Evolutionary conservation across 2,797 vertebrate genomes (phyloP), one percentile per base, ranked within the genome.

Genomic region (Danio tinwini): DNA sequence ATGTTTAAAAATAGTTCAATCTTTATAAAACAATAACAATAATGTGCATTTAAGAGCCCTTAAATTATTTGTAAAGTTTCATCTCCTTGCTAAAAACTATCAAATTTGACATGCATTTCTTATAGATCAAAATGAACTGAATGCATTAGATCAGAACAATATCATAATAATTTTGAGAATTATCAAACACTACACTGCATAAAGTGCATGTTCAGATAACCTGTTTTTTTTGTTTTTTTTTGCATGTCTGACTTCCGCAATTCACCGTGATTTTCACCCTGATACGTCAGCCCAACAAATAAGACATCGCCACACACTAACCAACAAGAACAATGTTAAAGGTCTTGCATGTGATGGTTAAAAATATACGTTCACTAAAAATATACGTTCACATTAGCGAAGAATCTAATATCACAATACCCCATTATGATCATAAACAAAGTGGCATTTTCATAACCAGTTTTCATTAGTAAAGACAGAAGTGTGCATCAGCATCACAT

Each of bases 371-470:
- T 29, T 29, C 1, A 64, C 12, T 45, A 40, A 40, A 40, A 0
- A 75, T 53, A 52, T 52, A 10, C 1, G 11, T 29, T 29, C 1
- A 64, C 12, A 64, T 52, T n/a, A 52, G 39, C 16, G 62, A 19
- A 12, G 16, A 29, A 29, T 69, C 14, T 21, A 21, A 50, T 29
- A 29, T 68, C 29, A 37, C 65, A 49, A 50, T 40, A 44, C 14
- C 69, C 17, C 13, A 58, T 72, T 44, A 21, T 44, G 62, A 42
- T 58, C 5, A 61, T 40, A 13, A 53, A 49, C 37, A 53, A 70
- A 13, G 50, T n/a, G 11, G 42, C 50, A 42, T 70, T 76, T 76
- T 29, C 52, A 59, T 77, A 77, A 68, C 21, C 21, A 14, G 21
- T n/a, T 29, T 49, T 45, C 16, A 19, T 77, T 39, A 40, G 29